These are phyloP conservation scores for Lasiurus borealis DNA, from an alignment of 2,113 vertebrate genomes.

Conservation along the genomic window DNA sequence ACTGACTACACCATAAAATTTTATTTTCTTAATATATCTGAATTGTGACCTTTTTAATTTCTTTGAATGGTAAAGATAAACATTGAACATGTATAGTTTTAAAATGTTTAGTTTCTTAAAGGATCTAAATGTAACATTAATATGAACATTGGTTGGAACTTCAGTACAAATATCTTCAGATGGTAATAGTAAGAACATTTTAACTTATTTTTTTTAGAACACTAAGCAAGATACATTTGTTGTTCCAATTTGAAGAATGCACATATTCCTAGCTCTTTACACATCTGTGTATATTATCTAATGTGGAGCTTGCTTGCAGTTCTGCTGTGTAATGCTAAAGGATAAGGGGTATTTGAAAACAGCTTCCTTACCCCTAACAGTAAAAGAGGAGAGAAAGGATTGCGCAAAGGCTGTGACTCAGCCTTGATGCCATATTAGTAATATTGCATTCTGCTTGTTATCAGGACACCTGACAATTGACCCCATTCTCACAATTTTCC, in stretches of 20 bases:
- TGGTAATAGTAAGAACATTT: not conserved
- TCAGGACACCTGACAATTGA: not conserved
- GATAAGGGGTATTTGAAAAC: not conserved
- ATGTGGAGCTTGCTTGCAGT: not conserved
- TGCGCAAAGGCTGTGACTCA: not conserved
- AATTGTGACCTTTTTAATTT: not conserved
- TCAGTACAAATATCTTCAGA: not conserved
- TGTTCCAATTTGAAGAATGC: not conserved
- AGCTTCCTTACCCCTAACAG: not conserved
- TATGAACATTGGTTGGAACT: not conserved
- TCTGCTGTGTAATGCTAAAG: not conserved
- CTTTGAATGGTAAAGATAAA: slow-evolving; percentile 2
- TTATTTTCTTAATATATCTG: not conserved
- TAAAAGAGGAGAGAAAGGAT: not conserved
- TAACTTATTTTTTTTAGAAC: slow-evolving; percentile 32
- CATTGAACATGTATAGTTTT: slow-evolving; percentile 8
- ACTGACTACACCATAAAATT: not conserved
- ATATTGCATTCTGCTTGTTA: not conserved
- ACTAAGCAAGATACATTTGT: not conserved
- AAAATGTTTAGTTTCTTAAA: not conserved
- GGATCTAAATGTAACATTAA: not conserved
- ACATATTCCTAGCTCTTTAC: not conserved
- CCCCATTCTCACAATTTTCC: slow-evolving; percentile 7
- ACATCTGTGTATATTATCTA: not conserved
- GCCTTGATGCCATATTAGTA: not conserved